phyloP scores from a whole-genome alignment of 2,797 vertebrate genomes.

The Adelosebastes latens region DNA sequence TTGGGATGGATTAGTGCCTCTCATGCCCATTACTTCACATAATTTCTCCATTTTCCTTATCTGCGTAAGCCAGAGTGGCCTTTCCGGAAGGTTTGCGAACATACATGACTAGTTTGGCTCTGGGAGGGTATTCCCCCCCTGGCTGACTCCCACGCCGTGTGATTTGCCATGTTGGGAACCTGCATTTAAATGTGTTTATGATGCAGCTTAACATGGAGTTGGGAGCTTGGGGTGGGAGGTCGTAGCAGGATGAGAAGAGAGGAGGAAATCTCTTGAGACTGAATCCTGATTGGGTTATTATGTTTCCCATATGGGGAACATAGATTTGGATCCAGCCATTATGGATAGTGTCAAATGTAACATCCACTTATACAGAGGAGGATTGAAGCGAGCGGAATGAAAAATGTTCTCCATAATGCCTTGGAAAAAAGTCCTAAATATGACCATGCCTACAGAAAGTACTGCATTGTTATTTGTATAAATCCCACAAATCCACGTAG shows the following conservation, averaged over 20 bases:
- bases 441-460: too few relatives aligned
- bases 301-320: conserved; percentile 1
- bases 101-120: conserved; percentile 46
- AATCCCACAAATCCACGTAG: too few relatives aligned
- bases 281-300: conserved; percentile 22
- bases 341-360: conserved; percentile 1
- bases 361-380: background rate
- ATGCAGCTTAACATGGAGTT: conserved; percentile 36
- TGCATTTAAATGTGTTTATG: conserved; percentile 45
- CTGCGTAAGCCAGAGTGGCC: conserved; percentile 51
- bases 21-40: conserved; percentile 62
- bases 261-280: conserved; percentile 25
- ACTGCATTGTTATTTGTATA: too few relatives aligned
- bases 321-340: conserved; percentile 20
- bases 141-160: conserved; percentile 20
- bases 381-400: background rate
- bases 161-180: conserved; percentile 33
- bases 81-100: conserved; percentile 34
- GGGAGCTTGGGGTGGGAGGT: conserved; percentile 19
- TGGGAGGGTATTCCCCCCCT: conserved; percentile 33
- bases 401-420: too few relatives aligned
- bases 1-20: conserved; percentile 60
- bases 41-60: conserved; percentile 66
- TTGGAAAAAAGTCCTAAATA: too few relatives aligned
- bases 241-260: background rate